phyloP scores from a whole-genome alignment of 64 coral and sea anemone genomes.

The Dendrophyllia cribrosa region DNA sequence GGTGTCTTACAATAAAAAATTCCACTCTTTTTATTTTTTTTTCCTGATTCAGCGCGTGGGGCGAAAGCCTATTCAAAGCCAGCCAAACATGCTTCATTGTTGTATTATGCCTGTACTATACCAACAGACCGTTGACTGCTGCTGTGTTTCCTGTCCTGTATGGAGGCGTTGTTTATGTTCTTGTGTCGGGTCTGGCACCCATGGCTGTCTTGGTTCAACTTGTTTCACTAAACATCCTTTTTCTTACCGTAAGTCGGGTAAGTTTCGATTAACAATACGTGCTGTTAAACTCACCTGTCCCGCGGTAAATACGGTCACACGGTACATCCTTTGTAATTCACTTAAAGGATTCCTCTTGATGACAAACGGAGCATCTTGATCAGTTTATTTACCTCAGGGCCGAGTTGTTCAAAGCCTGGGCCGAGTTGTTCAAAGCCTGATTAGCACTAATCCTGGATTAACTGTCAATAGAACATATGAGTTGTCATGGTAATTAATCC shows the following conservation, averaged over 20 bases:
- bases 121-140: conserved; percentile 40
- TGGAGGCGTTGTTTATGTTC: conserved; percentile 51
- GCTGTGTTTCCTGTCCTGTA: conserved; percentile 73
- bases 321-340: too few species aligned
- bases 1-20: too few species aligned
- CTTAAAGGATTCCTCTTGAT: too few species aligned
- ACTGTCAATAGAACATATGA: too few species aligned
- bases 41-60: conserved; percentile 83
- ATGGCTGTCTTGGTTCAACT: conserved; percentile 60
- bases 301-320: too few species aligned
- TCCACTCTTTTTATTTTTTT: not conserved
- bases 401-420: too few species aligned
- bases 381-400: too few species aligned
- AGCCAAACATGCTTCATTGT: conserved; percentile 62
- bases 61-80: conserved; percentile 84
- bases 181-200: conserved; percentile 58
- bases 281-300: too few species aligned
- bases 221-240: conserved; percentile 65
- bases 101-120: conserved; percentile 76
- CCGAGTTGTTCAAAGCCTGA: too few species aligned
- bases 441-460: too few species aligned
- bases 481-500: too few species aligned
- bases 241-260: conserved; percentile 84
- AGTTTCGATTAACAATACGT: not conserved
- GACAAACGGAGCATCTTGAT: too few species aligned